phyloP scores from a whole-genome alignment of 2,113 vertebrate species.

The Arenaria interpres region DNA sequence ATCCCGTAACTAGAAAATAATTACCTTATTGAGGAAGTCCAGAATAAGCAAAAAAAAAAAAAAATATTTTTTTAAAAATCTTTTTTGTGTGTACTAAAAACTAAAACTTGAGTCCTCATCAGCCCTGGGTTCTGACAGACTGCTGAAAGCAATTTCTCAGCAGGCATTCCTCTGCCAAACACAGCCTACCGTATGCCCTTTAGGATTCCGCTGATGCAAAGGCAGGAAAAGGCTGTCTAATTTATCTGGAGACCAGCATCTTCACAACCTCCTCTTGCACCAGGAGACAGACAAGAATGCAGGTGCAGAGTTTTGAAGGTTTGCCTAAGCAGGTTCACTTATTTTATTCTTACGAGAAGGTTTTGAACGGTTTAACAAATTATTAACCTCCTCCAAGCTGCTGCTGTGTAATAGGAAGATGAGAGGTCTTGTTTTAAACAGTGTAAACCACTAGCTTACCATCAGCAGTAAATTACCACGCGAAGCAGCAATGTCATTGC shows the following conservation, averaged over 20 bases:
- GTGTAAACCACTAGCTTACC: neutral
- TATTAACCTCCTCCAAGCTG: neutral
- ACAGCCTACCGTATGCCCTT: neutral
- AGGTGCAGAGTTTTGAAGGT: neutral
- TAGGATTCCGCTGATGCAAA: conserved; percentile 13
- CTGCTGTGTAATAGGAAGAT: neutral
- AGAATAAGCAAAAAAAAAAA: neutral
- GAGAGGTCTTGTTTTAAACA: neutral
- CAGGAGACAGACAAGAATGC: neutral
- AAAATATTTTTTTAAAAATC: too few species aligned
- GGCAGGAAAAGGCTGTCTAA: neutral
- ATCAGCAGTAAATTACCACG: neutral
- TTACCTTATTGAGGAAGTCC: neutral
- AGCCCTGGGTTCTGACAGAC: neutral
- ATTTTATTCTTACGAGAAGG: neutral
- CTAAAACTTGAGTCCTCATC: neutral
- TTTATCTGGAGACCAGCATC: neutral
- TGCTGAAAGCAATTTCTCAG: neutral
- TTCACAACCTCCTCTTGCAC: neutral
- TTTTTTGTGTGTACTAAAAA: neutral
- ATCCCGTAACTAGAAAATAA: neutral
- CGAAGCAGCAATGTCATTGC: neutral
- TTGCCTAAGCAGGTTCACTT: neutral
- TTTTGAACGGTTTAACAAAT: neutral
- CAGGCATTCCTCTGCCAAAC: neutral